Base-by-base conservation (phyloP, 1,140 invertebrate genomes). In the Solen grandis region DNA sequence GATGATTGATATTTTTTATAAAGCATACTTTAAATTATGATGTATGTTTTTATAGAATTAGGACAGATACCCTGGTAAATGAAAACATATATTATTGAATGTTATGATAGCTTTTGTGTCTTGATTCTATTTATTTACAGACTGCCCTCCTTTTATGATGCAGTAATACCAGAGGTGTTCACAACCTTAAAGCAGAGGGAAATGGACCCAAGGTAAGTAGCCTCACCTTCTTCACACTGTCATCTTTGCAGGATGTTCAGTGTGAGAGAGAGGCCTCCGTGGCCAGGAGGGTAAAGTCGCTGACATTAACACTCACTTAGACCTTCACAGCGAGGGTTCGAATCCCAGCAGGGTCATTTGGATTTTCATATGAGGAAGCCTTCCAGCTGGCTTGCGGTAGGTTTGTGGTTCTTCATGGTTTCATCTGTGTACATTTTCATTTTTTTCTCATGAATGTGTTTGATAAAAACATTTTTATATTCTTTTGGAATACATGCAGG, bases 91-190 rank as follows among this genome's bases (percentile, higher is more conserved):
- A n/a, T n/a, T n/a, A n/a, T n/a, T n/a, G n/a, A n/a, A n/a, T n/a
- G n/a, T n/a, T n/a, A n/a, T n/a, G n/a, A n/a, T n/a, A n/a, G n/a
- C n/a, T n/a, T n/a, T n/a, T n/a, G n/a, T n/a, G n/a, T n/a, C n/a
- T 54, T 57, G 14, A 13, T 29, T 5, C 31, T 1, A 16, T 41
- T 46, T 22, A 14, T 59, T 73, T 86, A 19, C 69, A 89, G 86
- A 41, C 54, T 92, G 55, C 85, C 90, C n/a, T 55, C 72, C 52
- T 89, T 91, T 69, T 92, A 92, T 87, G 92, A 93, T 63, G 46
- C 69, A 14, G 80, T 90, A 5, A 83, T 92, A n/a, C 88, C 90
- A 50, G 86, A 87, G 60, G 50, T 91, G 63, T 83, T 84, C 33
- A 29, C 59, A 10, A 73, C 83, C 52, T 16, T 91, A 1, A 89